Evolutionary conservation across 2,888 invertebrate species (phyloP).

Genomic region (Drymonia ruficornis): DNA sequence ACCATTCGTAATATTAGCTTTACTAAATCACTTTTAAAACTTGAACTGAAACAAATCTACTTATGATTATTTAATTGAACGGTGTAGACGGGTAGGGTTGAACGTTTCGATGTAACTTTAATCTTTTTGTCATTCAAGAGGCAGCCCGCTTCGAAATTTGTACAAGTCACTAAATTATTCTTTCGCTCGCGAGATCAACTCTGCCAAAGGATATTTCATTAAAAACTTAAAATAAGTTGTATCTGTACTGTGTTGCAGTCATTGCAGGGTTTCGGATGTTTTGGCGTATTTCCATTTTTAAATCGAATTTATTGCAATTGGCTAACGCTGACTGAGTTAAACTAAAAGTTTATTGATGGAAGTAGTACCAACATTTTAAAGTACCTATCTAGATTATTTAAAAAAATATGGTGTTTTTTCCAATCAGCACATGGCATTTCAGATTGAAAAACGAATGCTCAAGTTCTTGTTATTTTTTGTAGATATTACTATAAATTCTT

Average conservation of each 20-base stretch:
- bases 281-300: neutral
- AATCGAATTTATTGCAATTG: too few relatives aligned
- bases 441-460: neutral
- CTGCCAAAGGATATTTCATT: slow-evolving; percentile 71
- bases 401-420: too few relatives aligned
- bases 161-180: slow-evolving; percentile 58
- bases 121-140: slow-evolving; percentile 8
- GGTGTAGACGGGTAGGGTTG: neutral
- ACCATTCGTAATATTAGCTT: too few relatives aligned
- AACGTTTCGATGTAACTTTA: slow-evolving; percentile 7
- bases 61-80: neutral
- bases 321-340: too few relatives aligned
- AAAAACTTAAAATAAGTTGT: slow-evolving; percentile 74
- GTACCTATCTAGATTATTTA: too few relatives aligned
- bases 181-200: slow-evolving; percentile 59
- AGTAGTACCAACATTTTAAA: too few relatives aligned
- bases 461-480: too few relatives aligned
- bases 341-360: too few relatives aligned
- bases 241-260: slow-evolving; percentile 53
- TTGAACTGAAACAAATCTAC: neutral
- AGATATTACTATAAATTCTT: too few relatives aligned
- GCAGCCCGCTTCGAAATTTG: slow-evolving; percentile 17
- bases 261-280: slow-evolving; percentile 1
- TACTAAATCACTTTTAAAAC: neutral
- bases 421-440: too few relatives aligned